These are phyloP conservation scores for Drosophila guanche DNA, from an alignment of 1,140 invertebrate genomes.

Conservation along the genomic window DNA sequence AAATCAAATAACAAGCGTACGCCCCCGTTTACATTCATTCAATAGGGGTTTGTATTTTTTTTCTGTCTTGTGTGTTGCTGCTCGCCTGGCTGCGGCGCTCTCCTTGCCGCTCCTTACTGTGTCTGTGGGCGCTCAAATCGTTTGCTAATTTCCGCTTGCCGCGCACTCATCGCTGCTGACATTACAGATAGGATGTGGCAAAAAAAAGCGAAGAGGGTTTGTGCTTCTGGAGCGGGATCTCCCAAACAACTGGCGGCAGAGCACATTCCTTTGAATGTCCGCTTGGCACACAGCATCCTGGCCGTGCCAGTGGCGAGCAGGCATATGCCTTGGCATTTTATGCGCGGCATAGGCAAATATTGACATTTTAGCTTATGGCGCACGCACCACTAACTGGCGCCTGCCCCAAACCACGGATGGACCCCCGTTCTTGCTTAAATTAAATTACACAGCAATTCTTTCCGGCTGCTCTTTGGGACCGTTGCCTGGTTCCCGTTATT, in stretches of 20 bases:
- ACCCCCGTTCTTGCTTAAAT: constrained; percentile 61
- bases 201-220: too few species aligned
- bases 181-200: constrained; percentile 42
- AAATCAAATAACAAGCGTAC: constrained; percentile 73
- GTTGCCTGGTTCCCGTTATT: constrained; percentile 44
- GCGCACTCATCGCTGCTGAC: constrained; percentile 46
- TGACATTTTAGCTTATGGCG: constrained; percentile 76
- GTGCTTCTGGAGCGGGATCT: constrained; percentile 9
- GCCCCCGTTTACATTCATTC: constrained; percentile 34
- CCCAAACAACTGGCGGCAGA: constrained; percentile 40
- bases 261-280: constrained; percentile 64
- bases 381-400: constrained; percentile 72
- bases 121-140: constrained; percentile 57
- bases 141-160: constrained; percentile 78
- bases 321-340: constrained; percentile 73
- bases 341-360: constrained; percentile 76
- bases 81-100: constrained; percentile 2
- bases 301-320: neutral
- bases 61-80: constrained; percentile 4
- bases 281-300: constrained; percentile 20
- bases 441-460: constrained; percentile 80
- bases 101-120: too few species aligned
- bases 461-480: constrained; percentile 60
- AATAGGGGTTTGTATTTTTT: neutral
- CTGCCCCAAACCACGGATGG: constrained; percentile 1